Conservation (phyloP, 1,140 invertebrate genomes). For the Ostrea denselamellosa region DNA sequence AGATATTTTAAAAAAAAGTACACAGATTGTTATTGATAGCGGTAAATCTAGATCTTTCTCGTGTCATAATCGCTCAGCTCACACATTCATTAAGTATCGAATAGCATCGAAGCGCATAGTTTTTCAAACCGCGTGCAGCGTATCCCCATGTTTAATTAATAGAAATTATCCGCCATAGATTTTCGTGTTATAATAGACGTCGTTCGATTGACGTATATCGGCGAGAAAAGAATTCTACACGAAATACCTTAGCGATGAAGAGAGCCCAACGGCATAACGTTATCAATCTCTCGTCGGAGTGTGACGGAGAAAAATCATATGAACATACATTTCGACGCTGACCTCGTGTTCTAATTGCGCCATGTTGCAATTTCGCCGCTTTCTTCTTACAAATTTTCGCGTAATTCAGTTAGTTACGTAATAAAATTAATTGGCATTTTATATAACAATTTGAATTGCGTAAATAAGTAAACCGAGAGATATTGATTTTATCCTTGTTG, state of each 20-base stretch:
- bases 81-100: conserved; percentile 16
- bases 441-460: background rate
- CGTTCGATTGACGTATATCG: conserved; percentile 24
- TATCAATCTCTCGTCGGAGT: conserved; percentile 21
- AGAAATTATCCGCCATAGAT: conserved; percentile 18
- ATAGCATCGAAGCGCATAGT: background rate
- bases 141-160: conserved; percentile 40
- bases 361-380: background rate
- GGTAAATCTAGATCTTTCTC: background rate
- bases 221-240: conserved; percentile 33
- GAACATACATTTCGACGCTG: background rate
- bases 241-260: conserved; percentile 21
- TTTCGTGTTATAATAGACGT: background rate
- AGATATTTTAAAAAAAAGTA: conserved; percentile 23
- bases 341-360: background rate
- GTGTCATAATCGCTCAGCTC: background rate
- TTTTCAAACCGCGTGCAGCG: background rate
- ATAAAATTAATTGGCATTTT: background rate
- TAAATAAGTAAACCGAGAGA: conserved; percentile 7
- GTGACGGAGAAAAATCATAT: conserved; percentile 21
- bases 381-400: background rate
- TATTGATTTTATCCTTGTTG: conserved; percentile 5
- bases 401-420: background rate
- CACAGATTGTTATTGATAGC: background rate
- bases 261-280: conserved; percentile 16